These are phyloP conservation scores for Rhynchonema sp. DNA, from an alignment of 2,888 invertebrate genomes.

Conservation along the genomic window DNA sequence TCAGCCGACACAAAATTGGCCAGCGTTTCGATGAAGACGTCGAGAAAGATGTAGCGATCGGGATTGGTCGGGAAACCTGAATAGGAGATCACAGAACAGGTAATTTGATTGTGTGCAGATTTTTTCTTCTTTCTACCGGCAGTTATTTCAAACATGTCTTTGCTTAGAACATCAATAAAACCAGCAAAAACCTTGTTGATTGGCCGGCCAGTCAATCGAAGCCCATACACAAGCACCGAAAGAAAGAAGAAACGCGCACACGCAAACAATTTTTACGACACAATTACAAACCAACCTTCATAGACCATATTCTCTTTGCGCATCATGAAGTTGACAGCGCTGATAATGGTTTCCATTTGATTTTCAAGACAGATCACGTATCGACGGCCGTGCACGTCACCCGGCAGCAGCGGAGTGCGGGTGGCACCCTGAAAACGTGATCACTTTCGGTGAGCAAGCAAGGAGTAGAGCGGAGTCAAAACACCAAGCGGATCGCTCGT, in stretches of 20 bases:
- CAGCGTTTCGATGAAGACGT: neutral
- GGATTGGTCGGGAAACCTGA: slow-evolving; percentile 1
- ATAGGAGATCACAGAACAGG: no score
- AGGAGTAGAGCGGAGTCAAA: no score
- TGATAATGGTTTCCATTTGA: neutral
- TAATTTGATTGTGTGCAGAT: no score
- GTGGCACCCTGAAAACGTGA: no score
- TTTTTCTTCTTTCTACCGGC: no score
- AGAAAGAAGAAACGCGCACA: neutral
- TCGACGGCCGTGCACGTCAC: slow-evolving; percentile 1
- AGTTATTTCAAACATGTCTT: no score
- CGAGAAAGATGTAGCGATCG: slow-evolving; percentile 1
- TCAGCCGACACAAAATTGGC: neutral
- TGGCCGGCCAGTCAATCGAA: no score
- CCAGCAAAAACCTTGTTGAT: no score
- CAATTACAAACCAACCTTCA: neutral
- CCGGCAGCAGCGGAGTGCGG: slow-evolving; percentile 1
- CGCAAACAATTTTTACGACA: neutral
- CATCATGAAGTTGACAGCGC: neutral
- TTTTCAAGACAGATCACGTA: neutral
- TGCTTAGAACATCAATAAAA: no score
- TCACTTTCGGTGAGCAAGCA: no score
- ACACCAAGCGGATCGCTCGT: no score
- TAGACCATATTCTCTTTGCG: neutral
- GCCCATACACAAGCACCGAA: no score